Conservation (phyloP, 2,797 vertebrate genomes). For the Darevskia nairensis region DNA sequence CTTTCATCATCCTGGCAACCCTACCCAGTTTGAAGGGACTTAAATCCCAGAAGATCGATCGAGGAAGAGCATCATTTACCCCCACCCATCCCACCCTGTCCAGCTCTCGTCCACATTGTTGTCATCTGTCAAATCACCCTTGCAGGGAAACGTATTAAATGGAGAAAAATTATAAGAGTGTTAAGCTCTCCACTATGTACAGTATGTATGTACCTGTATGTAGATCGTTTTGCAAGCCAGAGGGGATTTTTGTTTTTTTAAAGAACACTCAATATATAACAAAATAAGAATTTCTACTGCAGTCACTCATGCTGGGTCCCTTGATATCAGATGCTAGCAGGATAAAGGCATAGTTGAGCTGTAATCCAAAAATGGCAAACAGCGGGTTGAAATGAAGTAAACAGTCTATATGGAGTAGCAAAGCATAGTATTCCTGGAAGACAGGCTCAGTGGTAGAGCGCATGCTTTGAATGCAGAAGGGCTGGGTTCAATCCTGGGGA, state of each 20-base stretch:
- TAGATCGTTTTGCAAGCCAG: not conserved
- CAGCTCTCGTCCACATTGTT: rapidly evolving
- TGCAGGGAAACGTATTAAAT: conserved; percentile 12
- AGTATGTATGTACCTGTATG: not conserved
- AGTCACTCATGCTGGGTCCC: not conserved
- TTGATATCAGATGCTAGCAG: not conserved
- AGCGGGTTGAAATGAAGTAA: not conserved
- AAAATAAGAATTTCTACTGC: not conserved
- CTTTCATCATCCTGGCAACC: conserved; percentile 23
- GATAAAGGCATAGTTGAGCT: not conserved
- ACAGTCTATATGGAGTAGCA: not conserved
- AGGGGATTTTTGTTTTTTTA: not conserved
- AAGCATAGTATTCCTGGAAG: not conserved
- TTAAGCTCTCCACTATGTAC: not conserved
- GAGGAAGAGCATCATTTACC: not conserved
- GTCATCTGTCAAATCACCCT: not conserved
- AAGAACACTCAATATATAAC: not conserved
- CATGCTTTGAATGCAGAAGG: not conserved
- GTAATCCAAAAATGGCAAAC: not conserved
- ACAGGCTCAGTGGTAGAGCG: not conserved
- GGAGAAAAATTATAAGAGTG: conserved; percentile 11
- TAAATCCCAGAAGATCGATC: not conserved
- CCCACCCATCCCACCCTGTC: not conserved
- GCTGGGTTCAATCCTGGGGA: no score
- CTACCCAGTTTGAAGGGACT: not conserved